Percentiles rank a stretch among this genome's conserved stretches.
Evolutionary conservation across 1,140 invertebrate species (phyloP).

Genomic region (Agraylea sexmaculata): DNA sequence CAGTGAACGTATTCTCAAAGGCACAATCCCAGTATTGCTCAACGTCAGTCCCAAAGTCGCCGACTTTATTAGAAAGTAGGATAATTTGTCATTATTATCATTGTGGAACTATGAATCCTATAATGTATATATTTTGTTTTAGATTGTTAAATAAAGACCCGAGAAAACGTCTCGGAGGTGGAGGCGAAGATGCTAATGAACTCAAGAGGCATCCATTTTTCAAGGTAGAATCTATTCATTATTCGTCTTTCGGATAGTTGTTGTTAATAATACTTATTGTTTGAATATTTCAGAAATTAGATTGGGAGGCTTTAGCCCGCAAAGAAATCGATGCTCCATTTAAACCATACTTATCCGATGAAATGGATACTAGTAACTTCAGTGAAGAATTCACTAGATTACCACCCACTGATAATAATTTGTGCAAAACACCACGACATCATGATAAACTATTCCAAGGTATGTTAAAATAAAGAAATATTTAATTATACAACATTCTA

Average conservation of each 20-base stretch:
- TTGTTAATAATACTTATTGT: constrained; percentile 14
- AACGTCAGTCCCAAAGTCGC: constrained; percentile 45
- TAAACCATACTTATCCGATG: constrained; percentile 65
- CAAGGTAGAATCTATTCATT: constrained; percentile 30
- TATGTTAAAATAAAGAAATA: constrained; percentile 25
- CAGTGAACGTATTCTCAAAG: constrained; percentile 77
- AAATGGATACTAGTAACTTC: constrained; percentile 91
- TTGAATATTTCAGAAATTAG: constrained; percentile 41
- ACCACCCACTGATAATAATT: constrained; percentile 80
- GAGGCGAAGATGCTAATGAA: constrained; percentile 66
- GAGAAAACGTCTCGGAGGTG: constrained; percentile 69
- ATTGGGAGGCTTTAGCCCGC: constrained; percentile 64
- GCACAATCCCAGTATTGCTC: constrained; percentile 75
- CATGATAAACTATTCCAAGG: constrained; percentile 79
- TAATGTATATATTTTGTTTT: constrained; percentile 32
- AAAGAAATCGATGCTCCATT: constrained; percentile 71
- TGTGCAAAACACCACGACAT: constrained; percentile 72
- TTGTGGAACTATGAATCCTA: neutral
- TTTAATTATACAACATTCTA: neutral
- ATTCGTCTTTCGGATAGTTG: neutral
- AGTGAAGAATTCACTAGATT: constrained; percentile 91
- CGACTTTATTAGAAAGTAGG: constrained; percentile 47
- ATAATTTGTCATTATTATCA: neutral
- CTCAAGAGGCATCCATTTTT: constrained; percentile 83
- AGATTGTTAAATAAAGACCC: constrained; percentile 84